These are phyloP conservation scores for Aspidoscelis tigris DNA, from an alignment of 2,113 vertebrate species.

Conservation along the genomic window DNA sequence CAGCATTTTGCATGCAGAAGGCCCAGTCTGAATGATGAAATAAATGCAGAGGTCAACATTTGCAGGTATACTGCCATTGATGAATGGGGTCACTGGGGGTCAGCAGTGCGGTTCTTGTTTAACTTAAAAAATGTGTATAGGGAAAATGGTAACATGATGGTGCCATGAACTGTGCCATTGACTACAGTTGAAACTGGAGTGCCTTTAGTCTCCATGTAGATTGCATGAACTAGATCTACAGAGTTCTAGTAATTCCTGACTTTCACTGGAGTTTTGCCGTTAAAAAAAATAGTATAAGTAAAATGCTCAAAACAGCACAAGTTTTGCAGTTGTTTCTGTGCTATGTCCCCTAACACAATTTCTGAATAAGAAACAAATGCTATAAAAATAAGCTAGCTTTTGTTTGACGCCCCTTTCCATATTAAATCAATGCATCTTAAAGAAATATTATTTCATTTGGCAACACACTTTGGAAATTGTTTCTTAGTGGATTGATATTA, in stretches of 20 bases:
- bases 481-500: neutral
- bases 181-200: neutral
- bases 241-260: neutral
- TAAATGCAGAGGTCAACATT: too few relatives aligned
- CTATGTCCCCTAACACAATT: neutral
- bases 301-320: neutral
- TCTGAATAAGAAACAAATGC: neutral
- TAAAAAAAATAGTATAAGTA: neutral
- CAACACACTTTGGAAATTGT: neutral
- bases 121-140: too few relatives aligned
- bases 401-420: neutral
- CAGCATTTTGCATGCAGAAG: neutral
- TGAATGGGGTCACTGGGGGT: too few relatives aligned
- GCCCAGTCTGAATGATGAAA: too few relatives aligned
- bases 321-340: neutral
- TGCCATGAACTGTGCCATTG: neutral
- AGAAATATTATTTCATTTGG: slow-evolving; percentile 12
- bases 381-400: neutral
- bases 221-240: neutral
- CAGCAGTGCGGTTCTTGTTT: neutral
- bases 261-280: neutral
- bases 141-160: neutral
- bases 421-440: slow-evolving; percentile 8
- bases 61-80: too few relatives aligned
- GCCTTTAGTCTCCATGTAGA: neutral